Conservation (phyloP, 2,797 vertebrate species). For the Onychomys torridus region DNA sequence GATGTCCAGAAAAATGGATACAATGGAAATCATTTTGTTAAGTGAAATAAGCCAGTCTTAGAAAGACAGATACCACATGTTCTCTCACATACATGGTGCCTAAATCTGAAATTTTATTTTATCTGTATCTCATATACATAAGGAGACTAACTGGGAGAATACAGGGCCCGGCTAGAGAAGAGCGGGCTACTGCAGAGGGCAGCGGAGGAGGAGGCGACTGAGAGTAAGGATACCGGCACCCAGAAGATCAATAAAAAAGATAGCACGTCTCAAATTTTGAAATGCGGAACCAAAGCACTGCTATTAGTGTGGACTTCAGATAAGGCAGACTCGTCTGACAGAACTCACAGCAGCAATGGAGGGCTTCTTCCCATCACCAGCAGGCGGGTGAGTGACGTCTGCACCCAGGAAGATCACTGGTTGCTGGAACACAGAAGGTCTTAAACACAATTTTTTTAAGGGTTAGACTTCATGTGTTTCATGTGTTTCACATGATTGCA, state of each 20-base stretch:
- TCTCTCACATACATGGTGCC: neutral
- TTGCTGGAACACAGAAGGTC: constrained; percentile 98
- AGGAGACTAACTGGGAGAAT: neutral
- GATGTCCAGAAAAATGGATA: neutral
- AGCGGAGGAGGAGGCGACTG: neutral
- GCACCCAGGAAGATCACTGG: constrained; percentile 99
- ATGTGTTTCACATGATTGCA: constrained; percentile 58
- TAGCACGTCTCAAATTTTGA: constrained; percentile 58
- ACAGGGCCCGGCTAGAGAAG: neutral
- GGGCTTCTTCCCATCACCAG: constrained; percentile 98
- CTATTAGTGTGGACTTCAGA: neutral
- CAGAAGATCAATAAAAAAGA: neutral
- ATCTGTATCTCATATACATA: neutral
- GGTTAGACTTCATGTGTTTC: constrained; percentile 73
- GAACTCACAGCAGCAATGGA: constrained; percentile 97
- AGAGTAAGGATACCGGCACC: neutral
- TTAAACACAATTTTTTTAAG: constrained; percentile 85
- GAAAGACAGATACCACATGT: neutral
- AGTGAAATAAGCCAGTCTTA: neutral
- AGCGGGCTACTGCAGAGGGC: neutral
- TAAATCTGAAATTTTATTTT: neutral
- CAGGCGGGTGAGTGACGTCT: constrained; percentile 98
- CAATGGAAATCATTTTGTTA: neutral
- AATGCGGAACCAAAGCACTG: constrained; percentile 38
- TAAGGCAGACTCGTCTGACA: neutral